These are phyloP conservation scores for Volucella inflata DNA, from an alignment of 2,888 invertebrate genomes.

Conservation along the genomic window DNA sequence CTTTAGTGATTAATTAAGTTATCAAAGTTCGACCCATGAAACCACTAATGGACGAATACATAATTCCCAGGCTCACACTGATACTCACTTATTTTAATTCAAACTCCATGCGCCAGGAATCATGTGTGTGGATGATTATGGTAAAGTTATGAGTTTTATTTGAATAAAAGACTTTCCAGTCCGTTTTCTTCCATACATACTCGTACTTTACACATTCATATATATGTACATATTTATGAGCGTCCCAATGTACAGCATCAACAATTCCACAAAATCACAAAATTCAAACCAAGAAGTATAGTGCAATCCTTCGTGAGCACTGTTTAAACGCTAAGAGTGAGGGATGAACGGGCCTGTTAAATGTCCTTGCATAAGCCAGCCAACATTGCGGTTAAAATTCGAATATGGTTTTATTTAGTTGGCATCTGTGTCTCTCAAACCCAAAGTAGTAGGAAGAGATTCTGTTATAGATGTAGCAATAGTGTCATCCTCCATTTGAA, in stretches of 20 bases:
- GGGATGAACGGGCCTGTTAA: slow-evolving; percentile 38
- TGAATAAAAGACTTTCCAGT: slow-evolving; percentile 64
- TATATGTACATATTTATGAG: no score
- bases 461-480: slow-evolving; percentile 3
- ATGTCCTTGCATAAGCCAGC: slow-evolving; percentile 47
- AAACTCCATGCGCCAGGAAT: slow-evolving; percentile 18
- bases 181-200: slow-evolving; percentile 29
- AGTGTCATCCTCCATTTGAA: slow-evolving; percentile 26
- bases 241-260: no score
- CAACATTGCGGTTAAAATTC: slow-evolving; percentile 65
- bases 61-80: slow-evolving; percentile 56
- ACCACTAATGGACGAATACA: slow-evolving; percentile 63
- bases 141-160: slow-evolving; percentile 59
- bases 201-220: slow-evolving; percentile 4
- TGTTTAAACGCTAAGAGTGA: slow-evolving; percentile 35
- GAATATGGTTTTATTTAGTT: slow-evolving; percentile 55
- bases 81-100: slow-evolving; percentile 6
- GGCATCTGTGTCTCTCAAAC: slow-evolving; percentile 54
- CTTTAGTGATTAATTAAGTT: slow-evolving; percentile 71
- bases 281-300: slow-evolving; percentile 51
- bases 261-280: slow-evolving; percentile 42
- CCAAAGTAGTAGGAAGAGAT: neutral
- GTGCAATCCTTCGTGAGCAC: slow-evolving; percentile 16
- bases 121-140: slow-evolving; percentile 37
- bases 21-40: slow-evolving; percentile 69